Conservation (phyloP, 1,140 invertebrate genomes). For the Sycobia sp. region DNA sequence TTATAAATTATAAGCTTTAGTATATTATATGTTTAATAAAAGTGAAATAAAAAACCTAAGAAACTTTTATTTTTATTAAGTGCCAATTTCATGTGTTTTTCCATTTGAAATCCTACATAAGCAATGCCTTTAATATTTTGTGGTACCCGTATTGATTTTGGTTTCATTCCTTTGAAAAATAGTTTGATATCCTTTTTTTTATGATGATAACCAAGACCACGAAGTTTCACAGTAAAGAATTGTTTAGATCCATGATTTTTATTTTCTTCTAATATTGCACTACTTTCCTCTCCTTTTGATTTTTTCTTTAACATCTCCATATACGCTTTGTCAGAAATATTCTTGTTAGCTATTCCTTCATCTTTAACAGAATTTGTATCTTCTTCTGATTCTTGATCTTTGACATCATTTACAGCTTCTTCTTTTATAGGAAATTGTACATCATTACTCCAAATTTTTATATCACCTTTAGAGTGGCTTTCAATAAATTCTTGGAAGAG, state of each 20-base stretch:
- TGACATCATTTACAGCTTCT: slow-evolving; percentile 46
- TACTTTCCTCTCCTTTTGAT: slow-evolving; percentile 7
- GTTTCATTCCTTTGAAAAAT: slow-evolving; percentile 82
- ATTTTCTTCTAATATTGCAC: slow-evolving; percentile 41
- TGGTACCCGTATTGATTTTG: slow-evolving; percentile 80
- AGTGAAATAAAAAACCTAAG: slow-evolving; percentile 65
- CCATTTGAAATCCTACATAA: slow-evolving; percentile 86
- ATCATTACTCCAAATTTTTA: slow-evolving; percentile 75
- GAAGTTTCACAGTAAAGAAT: slow-evolving; percentile 70
- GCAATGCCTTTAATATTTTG: slow-evolving; percentile 82
- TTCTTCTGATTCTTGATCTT: slow-evolving; percentile 45
- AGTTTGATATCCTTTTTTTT: slow-evolving; percentile 82
- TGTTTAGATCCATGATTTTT: slow-evolving; percentile 56
- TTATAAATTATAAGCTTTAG: not conserved
- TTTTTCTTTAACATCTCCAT: slow-evolving; percentile 65
- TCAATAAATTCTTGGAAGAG: slow-evolving; percentile 87
- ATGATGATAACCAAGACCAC: slow-evolving; percentile 71
- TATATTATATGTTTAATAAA: slow-evolving; percentile 1
- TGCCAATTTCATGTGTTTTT: slow-evolving; percentile 81
- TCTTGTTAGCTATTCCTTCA: slow-evolving; percentile 67
- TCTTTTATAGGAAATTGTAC: slow-evolving; percentile 45
- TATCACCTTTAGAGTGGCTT: slow-evolving; percentile 68
- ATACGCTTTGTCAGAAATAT: slow-evolving; percentile 69
- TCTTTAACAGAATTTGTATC: slow-evolving; percentile 52
- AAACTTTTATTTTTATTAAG: slow-evolving; percentile 87